Conservation (phyloP, 2,113 vertebrate species). For the Lynx canadensis region DNA sequence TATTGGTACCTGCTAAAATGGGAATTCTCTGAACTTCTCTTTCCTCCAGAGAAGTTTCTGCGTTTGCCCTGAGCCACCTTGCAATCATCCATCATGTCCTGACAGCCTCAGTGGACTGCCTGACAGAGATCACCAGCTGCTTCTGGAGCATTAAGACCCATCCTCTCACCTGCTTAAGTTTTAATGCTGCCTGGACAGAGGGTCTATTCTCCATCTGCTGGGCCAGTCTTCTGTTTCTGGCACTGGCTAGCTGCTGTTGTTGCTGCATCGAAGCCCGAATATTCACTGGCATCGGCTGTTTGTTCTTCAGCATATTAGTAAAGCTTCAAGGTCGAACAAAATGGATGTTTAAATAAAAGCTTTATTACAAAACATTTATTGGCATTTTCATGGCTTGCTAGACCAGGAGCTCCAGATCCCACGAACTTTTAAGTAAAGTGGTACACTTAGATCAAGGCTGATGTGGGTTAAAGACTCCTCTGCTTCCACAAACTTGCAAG, state of each 20-base stretch:
- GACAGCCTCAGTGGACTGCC: slow-evolving; percentile 37
- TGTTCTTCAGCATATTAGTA: slow-evolving; percentile 99
- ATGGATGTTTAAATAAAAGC: slow-evolving; percentile 90
- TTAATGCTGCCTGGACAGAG: slow-evolving; percentile 97
- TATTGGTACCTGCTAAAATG: background rate
- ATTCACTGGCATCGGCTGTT: slow-evolving; percentile 97
- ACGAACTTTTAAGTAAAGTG: slow-evolving; percentile 83
- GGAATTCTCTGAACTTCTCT: slow-evolving; percentile 59
- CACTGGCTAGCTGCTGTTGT: slow-evolving; percentile 97
- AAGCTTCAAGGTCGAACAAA: slow-evolving; percentile 98
- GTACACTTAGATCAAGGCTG: slow-evolving; percentile 78
- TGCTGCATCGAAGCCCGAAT: slow-evolving; percentile 98
- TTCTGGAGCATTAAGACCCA: background rate
- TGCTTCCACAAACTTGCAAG: slow-evolving; percentile 84
- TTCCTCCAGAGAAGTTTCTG: slow-evolving; percentile 15
- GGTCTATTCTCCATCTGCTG: slow-evolving; percentile 99
- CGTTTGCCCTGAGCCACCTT: slow-evolving; percentile 48
- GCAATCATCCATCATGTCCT: background rate
- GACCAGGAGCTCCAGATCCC: slow-evolving; percentile 87
- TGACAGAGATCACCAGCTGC: slow-evolving; percentile 34
- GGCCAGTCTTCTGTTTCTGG: slow-evolving; percentile 97
- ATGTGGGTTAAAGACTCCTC: slow-evolving; percentile 80
- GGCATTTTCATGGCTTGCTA: slow-evolving; percentile 88
- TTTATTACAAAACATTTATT: slow-evolving; percentile 87
- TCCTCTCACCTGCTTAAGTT: slow-evolving; percentile 96